A percentile compares a stretch with the other conserved stretches of the same genome.
phyloP scores from a whole-genome alignment of 2,797 vertebrate genomes.

The Thaleichthys pacificus region DNA sequence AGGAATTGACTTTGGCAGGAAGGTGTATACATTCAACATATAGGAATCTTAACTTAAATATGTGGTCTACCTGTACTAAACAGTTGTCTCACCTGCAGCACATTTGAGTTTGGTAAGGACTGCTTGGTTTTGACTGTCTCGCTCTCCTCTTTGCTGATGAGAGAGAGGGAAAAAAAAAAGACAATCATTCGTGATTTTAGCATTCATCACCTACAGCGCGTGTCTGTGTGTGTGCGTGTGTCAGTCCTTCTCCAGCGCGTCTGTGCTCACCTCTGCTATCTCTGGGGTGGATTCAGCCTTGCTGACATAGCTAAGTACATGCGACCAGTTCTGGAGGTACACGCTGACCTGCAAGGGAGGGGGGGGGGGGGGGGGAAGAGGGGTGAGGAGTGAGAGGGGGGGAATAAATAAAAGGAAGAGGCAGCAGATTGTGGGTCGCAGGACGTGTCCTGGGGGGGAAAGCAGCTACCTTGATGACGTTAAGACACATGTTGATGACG shows the following conservation, averaged over 20 bases:
- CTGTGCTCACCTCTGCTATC: slow-evolving; percentile 87
- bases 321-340: slow-evolving; percentile 99
- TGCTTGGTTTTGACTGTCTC: slow-evolving; percentile 95
- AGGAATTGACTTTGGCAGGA: too few relatives aligned
- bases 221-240: too few relatives aligned
- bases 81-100: slow-evolving; percentile 83
- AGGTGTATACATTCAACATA: too few relatives aligned
- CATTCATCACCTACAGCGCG: too few relatives aligned
- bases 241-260: too few relatives aligned
- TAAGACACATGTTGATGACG: slow-evolving; percentile 99
- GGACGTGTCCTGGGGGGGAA: neutral
- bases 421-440: too few relatives aligned
- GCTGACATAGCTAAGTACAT: slow-evolving; percentile 98
- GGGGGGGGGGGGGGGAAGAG: too few relatives aligned
- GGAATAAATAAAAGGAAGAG: too few relatives aligned
- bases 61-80: too few relatives aligned
- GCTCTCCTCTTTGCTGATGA: slow-evolving; percentile 92
- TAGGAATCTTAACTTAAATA: too few relatives aligned
- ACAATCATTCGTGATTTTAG: too few relatives aligned
- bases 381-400: accelerated
- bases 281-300: slow-evolving; percentile 98
- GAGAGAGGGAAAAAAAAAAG: neutral
- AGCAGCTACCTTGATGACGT: slow-evolving; percentile 94
- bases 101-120: slow-evolving; percentile 98
- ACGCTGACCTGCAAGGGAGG: slow-evolving; percentile 86